These are phyloP conservation scores for Phasia obesa DNA, from an alignment of 2,888 invertebrate species.

Conservation along the genomic window DNA sequence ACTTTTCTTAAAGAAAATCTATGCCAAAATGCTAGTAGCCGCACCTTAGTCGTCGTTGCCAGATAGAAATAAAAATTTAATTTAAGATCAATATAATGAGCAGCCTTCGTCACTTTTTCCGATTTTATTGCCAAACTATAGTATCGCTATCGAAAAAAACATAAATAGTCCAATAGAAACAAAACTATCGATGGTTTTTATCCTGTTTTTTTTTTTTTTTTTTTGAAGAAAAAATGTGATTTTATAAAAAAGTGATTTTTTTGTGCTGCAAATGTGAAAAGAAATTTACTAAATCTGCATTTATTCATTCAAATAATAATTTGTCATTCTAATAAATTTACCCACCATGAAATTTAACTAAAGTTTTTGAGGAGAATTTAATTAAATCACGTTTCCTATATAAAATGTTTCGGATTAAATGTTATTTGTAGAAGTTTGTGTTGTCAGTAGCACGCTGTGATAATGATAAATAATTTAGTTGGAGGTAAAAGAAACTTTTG, in stretches of 20 bases:
- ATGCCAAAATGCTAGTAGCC: too few relatives aligned
- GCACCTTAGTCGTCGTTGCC: too few relatives aligned
- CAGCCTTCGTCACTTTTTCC: too few relatives aligned
- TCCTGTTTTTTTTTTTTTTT: not conserved
- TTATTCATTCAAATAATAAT: too few relatives aligned
- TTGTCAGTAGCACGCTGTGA: not conserved
- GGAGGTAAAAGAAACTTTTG: not conserved
- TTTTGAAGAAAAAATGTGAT: not conserved
- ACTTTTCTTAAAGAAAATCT: too few relatives aligned
- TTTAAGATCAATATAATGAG: too few relatives aligned
- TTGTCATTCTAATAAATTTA: not conserved
- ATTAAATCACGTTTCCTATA: constrained; percentile 35
- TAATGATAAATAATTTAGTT: not conserved
- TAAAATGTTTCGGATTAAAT: constrained; percentile 2
- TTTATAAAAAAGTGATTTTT: too few relatives aligned
- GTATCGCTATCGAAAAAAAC: too few relatives aligned
- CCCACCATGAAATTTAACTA: not conserved
- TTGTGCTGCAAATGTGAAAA: not conserved
- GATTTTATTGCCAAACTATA: too few relatives aligned
- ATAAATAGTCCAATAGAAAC: too few relatives aligned
- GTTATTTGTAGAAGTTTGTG: not conserved
- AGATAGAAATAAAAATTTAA: too few relatives aligned
- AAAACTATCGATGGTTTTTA: too few relatives aligned
- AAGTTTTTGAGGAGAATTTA: constrained; percentile 32
- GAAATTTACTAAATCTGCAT: not conserved